phyloP scores from a whole-genome alignment of 1,140 invertebrate genomes.

The Elymnias hypermnestra region DNA sequence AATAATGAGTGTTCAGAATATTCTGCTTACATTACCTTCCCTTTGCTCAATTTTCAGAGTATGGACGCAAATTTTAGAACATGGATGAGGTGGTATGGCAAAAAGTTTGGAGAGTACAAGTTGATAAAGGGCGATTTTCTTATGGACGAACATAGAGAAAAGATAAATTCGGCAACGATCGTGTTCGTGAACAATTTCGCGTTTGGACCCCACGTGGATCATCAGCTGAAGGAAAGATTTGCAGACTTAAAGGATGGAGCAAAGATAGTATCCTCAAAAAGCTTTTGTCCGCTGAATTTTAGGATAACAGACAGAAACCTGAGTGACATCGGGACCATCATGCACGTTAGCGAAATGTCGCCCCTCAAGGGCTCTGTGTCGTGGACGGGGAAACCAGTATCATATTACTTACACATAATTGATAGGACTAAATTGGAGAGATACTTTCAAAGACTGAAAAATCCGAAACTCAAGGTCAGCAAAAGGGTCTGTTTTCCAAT shows the following conservation, averaged over 20 bases:
- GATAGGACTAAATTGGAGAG: slow-evolving; percentile 97
- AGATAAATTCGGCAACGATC: slow-evolving; percentile 93
- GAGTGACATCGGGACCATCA: slow-evolving; percentile 97
- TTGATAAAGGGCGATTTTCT: slow-evolving; percentile 97
- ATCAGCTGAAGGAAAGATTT: slow-evolving; percentile 96
- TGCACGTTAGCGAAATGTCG: slow-evolving; percentile 97
- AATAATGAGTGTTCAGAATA: no score
- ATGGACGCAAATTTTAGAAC: slow-evolving; percentile 94
- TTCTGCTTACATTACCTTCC: no score
- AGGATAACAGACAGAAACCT: slow-evolving; percentile 92
- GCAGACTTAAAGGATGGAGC: slow-evolving; percentile 97
- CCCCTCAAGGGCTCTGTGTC: slow-evolving; percentile 96
- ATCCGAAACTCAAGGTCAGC: slow-evolving; percentile 87
- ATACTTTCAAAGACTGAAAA: slow-evolving; percentile 94
- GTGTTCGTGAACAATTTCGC: slow-evolving; percentile 99
- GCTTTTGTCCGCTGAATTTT: slow-evolving; percentile 98
- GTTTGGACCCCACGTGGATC: slow-evolving; percentile 97
- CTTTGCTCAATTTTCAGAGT: slow-evolving; percentile 80
- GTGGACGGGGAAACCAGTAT: slow-evolving; percentile 98
- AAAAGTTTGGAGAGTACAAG: slow-evolving; percentile 92
- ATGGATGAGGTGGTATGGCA: slow-evolving; percentile 99
- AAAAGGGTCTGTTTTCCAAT: slow-evolving; percentile 76
- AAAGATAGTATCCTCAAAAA: slow-evolving; percentile 98
- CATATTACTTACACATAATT: slow-evolving; percentile 98
- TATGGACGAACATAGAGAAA: slow-evolving; percentile 92